Evolutionary conservation across 2,113 vertebrate species (phyloP).

Genomic region (Montifringilla adamsi): DNA sequence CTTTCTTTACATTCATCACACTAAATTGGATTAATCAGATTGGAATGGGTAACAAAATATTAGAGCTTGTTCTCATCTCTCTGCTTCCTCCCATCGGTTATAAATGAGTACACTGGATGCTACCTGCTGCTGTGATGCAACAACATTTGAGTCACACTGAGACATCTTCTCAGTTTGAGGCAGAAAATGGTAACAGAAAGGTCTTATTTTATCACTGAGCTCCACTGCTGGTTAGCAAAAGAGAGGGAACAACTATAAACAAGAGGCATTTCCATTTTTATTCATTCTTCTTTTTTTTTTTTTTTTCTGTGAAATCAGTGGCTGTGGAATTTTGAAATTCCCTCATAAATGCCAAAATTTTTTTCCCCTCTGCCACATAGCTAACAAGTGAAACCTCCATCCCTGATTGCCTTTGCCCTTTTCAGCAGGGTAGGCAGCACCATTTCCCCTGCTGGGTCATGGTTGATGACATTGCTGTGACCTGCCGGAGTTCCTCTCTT

Average conservation of each 20-base stretch:
- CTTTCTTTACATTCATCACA: slow-evolving; percentile 6
- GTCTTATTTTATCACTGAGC: not conserved
- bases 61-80: slow-evolving; percentile 3
- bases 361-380: not conserved
- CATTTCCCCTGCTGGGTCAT: not conserved
- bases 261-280: not conserved
- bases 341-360: fast-evolving
- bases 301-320: not conserved
- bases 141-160: not conserved
- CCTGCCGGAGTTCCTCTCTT: fast-evolving
- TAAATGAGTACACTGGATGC: not conserved
- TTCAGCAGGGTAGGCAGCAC: not conserved
- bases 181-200: not conserved
- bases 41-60: slow-evolving; percentile 28
- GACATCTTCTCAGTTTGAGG: not conserved
- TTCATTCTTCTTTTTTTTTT: not conserved
- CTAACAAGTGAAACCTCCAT: not conserved
- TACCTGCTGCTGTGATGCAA: not conserved
- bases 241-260: not conserved
- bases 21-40: slow-evolving; percentile 28
- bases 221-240: not conserved
- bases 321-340: not conserved
- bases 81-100: not conserved
- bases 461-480: not conserved
- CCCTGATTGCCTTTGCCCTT: not conserved